Conservation (phyloP, 2,113 vertebrate species). For the Piliocolobus tephrosceles region DNA sequence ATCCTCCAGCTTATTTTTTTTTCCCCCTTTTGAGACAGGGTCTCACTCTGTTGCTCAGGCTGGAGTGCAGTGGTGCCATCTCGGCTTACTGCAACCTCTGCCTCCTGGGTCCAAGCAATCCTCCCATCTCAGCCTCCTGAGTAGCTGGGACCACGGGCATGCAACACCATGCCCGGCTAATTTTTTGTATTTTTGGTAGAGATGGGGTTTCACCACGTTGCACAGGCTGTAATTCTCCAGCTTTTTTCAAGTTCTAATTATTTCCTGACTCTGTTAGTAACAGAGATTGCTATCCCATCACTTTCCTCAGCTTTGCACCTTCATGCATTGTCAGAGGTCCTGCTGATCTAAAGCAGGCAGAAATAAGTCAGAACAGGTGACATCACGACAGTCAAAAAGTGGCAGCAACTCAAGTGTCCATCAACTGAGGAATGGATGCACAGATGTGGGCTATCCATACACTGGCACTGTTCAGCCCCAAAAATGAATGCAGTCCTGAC, state of each 20-base stretch:
- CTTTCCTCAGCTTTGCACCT: background rate
- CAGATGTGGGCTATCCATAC: no score
- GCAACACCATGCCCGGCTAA: no score
- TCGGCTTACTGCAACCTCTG: no score
- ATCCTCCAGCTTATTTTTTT: slow-evolving; percentile 53
- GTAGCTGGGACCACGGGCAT: no score
- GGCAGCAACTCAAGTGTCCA: background rate
- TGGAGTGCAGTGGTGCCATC: no score
- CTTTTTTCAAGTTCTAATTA: slow-evolving; percentile 46
- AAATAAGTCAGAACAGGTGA: background rate
- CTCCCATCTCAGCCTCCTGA: no score
- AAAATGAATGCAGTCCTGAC: background rate
- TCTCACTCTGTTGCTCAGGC: no score
- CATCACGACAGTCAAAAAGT: background rate
- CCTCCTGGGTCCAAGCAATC: no score
- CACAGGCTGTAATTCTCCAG: slow-evolving; percentile 46
- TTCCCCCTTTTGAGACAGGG: no score
- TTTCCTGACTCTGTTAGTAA: slow-evolving; percentile 62
- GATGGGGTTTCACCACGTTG: no score
- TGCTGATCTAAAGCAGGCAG: background rate
- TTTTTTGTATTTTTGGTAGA: no score
- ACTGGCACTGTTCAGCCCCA: background rate
- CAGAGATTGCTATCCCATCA: background rate
- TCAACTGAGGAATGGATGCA: background rate
- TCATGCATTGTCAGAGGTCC: slow-evolving; percentile 6